phyloP scores from a whole-genome alignment of 2,888 invertebrate genomes.

The Carabus problematicus region DNA sequence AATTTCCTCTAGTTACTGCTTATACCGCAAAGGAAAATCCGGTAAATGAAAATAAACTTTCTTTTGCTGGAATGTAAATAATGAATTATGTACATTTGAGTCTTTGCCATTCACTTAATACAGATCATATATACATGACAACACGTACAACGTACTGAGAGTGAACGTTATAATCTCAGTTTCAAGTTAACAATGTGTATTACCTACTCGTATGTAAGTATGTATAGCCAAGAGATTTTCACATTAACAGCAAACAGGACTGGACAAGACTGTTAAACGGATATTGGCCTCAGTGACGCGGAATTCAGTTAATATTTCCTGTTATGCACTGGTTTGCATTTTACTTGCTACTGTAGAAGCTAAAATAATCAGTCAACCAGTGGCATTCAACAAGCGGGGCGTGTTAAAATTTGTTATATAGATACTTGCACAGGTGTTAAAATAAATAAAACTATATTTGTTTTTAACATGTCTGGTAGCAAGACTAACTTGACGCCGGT shows the following conservation, averaged over 20 bases:
- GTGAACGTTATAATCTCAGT: slow-evolving; percentile 18
- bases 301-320: not conserved
- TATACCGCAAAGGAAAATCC: slow-evolving; percentile 4
- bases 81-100: slow-evolving; percentile 34
- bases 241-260: too few species aligned
- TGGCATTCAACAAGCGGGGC: too few species aligned
- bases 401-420: too few species aligned
- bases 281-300: slow-evolving; percentile 1
- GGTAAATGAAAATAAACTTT: slow-evolving; percentile 30
- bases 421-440: too few species aligned
- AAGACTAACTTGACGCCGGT: too few species aligned
- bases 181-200: slow-evolving; percentile 9
- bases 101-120: slow-evolving; percentile 15
- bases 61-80: slow-evolving; percentile 25
- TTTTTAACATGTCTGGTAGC: too few species aligned
- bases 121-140: slow-evolving; percentile 30
- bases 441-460: too few species aligned
- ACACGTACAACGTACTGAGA: not conserved
- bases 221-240: too few species aligned
- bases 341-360: slow-evolving; percentile 6
- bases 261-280: slow-evolving; percentile 15
- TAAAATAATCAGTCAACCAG: too few species aligned
- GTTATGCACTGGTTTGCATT: slow-evolving; percentile 9
- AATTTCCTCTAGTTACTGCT: too few species aligned
- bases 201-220: too few species aligned